phyloP scores from a whole-genome alignment of 1,140 invertebrate species.

The Camponotus vicinus region DNA sequence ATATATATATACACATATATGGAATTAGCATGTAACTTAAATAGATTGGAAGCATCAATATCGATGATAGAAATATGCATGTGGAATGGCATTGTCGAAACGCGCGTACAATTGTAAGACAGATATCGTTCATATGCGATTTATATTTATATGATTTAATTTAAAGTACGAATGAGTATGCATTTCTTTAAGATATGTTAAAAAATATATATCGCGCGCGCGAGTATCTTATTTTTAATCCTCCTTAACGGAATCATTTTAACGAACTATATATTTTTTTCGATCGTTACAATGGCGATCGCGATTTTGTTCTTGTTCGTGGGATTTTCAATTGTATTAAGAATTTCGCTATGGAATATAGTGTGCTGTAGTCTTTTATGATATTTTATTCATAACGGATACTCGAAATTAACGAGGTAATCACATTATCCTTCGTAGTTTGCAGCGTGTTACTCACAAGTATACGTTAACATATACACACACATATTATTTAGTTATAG shows the following conservation, averaged over 20 bases:
- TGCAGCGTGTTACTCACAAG: conserved; percentile 25
- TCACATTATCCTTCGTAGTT: conserved; percentile 37
- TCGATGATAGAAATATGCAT: conserved; percentile 42
- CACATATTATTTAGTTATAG: conserved; percentile 41
- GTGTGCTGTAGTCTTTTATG: conserved; percentile 38
- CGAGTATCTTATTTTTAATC: conserved; percentile 68
- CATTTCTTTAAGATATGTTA: conserved; percentile 75
- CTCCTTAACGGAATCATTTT: conserved; percentile 59
- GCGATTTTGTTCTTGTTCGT: conserved; percentile 23
- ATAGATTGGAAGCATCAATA: conserved; percentile 23
- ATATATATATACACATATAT: not conserved
- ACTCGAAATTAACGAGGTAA: conserved; percentile 39
- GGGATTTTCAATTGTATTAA: conserved; percentile 39
- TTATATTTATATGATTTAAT: conserved; percentile 39
- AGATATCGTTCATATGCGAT: conserved; percentile 44
- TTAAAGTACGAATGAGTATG: conserved; percentile 70
- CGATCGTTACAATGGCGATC: not conserved
- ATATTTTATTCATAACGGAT: conserved; percentile 58
- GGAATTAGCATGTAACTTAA: conserved; percentile 50
- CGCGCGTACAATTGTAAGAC: conserved; percentile 6
- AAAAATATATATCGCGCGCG: conserved; percentile 38
- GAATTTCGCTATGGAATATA: conserved; percentile 47
- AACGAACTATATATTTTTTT: conserved; percentile 16
- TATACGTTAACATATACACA: conserved; percentile 46
- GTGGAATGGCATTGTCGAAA: not conserved